phyloP scores from a whole-genome alignment of 2,113 vertebrate genomes.

The Talpa occidentalis region DNA sequence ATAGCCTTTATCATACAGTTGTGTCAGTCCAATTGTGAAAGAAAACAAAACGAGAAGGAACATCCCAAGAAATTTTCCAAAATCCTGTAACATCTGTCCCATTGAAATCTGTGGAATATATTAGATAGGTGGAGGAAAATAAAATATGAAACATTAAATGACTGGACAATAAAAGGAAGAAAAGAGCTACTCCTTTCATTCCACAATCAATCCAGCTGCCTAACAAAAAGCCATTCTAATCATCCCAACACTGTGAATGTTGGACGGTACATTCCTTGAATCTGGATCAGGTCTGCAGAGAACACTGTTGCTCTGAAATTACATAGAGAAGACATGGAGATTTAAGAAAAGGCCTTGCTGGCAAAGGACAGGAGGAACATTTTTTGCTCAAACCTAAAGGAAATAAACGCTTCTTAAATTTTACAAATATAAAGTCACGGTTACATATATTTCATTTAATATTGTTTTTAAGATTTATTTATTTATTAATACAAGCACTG shows the following conservation, averaged over 20 bases:
- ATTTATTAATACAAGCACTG: too few species aligned
- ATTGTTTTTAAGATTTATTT: too few species aligned
- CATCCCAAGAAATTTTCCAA: slow-evolving; percentile 98
- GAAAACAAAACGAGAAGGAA: slow-evolving; percentile 98
- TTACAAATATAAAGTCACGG: slow-evolving; percentile 51
- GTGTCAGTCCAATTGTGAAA: slow-evolving; percentile 98
- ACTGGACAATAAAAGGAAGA: not conserved
- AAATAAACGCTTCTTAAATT: slow-evolving; percentile 11
- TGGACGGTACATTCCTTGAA: not conserved
- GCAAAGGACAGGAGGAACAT: not conserved
- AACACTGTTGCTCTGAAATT: not conserved
- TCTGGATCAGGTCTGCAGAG: not conserved
- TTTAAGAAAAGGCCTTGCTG: not conserved
- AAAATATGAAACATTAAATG: slow-evolving; percentile 31
- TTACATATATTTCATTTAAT: not conserved
- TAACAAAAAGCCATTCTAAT: slow-evolving; percentile 14
- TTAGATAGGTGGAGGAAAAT: slow-evolving; percentile 59
- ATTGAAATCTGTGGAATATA: slow-evolving; percentile 96
- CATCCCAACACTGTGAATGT: not conserved
- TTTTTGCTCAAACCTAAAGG: not conserved
- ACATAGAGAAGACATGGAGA: not conserved
- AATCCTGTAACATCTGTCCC: slow-evolving; percentile 99
- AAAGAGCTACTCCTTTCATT: not conserved
- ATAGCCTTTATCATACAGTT: slow-evolving; percentile 95
- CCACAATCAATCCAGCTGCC: not conserved